Evolutionary conservation across 2,888 invertebrate species (phyloP).

Genomic region (Octodonta nipae): DNA sequence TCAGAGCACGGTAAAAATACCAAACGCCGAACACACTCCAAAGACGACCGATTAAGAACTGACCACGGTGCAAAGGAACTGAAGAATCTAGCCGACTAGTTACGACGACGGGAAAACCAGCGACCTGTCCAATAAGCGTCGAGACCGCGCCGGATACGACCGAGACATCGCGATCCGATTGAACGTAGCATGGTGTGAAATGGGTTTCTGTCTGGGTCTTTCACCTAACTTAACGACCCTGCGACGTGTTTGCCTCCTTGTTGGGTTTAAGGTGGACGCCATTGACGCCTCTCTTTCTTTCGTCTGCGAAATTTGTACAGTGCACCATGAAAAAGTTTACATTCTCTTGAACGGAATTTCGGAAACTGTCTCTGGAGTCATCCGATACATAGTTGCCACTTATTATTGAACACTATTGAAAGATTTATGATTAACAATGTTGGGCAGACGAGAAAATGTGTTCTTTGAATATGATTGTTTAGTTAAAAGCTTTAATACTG

Average conservation of each 20-base stretch:
- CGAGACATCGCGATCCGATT: slow-evolving; percentile 16
- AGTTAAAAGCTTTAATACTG: too few species aligned
- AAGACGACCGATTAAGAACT: too few species aligned
- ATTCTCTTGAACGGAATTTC: slow-evolving; percentile 9
- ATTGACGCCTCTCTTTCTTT: slow-evolving; percentile 14
- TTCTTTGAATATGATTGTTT: too few species aligned
- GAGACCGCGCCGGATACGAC: slow-evolving; percentile 14
- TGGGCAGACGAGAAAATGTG: too few species aligned
- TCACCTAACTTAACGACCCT: slow-evolving; percentile 36
- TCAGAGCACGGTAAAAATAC: too few species aligned
- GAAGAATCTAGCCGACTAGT: slow-evolving; percentile 25
- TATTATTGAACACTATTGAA: too few species aligned
- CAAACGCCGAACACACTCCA: too few species aligned
- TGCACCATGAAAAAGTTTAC: slow-evolving; percentile 25
- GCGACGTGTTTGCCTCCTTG: slow-evolving; percentile 13
- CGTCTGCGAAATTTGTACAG: slow-evolving; percentile 15
- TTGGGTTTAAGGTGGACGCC: slow-evolving; percentile 9
- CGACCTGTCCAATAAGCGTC: slow-evolving; percentile 15
- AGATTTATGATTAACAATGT: too few species aligned
- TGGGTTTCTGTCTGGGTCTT: slow-evolving; percentile 35
- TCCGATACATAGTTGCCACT: too few species aligned
- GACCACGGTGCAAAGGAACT: slow-evolving; percentile 25
- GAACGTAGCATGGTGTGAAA: slow-evolving; percentile 8
- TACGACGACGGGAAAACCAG: slow-evolving; percentile 15
- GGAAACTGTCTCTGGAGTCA: slow-evolving; percentile 12